Percentiles rank a stretch among this genome's conserved stretches.
phyloP scores from a whole-genome alignment of 2,113 vertebrate genomes.

The Perca flavescens region DNA sequence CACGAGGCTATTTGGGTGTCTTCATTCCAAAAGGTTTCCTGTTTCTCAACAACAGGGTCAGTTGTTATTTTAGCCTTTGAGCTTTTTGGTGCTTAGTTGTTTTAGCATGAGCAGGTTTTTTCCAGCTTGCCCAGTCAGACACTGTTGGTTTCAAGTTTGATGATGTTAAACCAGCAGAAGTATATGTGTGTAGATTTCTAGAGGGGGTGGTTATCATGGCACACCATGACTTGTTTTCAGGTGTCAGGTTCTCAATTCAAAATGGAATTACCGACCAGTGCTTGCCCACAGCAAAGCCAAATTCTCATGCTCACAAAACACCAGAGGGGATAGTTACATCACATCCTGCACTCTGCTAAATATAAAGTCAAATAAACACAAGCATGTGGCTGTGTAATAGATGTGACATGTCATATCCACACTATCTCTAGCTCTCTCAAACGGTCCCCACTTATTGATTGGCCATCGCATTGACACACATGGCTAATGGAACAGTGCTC shows the following conservation, averaged over 20 bases:
- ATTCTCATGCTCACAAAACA: not conserved
- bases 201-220: not conserved
- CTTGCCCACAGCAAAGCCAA: not conserved
- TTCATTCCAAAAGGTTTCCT: slow-evolving; percentile 5
- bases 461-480: slow-evolving; percentile 17
- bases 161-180: slow-evolving; percentile 1
- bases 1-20: not conserved
- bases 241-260: not conserved
- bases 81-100: not conserved
- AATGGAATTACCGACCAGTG: not conserved
- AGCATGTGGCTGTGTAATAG: not conserved
- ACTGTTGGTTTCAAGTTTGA: slow-evolving; percentile 4
- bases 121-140: not conserved
- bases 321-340: slow-evolving; percentile 1
- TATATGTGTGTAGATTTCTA: not conserved
- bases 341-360: not conserved
- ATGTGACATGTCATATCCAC: slow-evolving; percentile 9
- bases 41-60: slow-evolving; percentile 5
- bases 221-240: not conserved
- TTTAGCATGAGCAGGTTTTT: not conserved
- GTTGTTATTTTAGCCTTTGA: slow-evolving; percentile 4
- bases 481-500: slow-evolving; percentile 25
- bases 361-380: not conserved
- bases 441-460: slow-evolving; percentile 36
- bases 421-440: not conserved